phyloP scores from a whole-genome alignment of 1,140 invertebrate genomes.

The Ladona fulva region DNA sequence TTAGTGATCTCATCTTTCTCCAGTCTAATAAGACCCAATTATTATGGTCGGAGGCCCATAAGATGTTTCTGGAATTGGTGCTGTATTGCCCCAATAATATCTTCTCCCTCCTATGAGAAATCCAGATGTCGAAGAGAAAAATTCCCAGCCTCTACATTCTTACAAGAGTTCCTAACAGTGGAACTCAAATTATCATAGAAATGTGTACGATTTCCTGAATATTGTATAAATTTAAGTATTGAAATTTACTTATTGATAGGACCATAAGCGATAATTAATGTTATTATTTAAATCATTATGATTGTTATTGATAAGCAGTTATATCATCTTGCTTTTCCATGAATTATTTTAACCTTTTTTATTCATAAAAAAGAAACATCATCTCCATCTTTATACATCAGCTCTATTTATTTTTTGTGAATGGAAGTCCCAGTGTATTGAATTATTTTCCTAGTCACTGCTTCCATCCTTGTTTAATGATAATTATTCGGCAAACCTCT shows the following conservation, averaged over 20 bases:
- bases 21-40: not conserved
- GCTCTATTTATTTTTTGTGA: not conserved
- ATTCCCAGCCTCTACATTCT: not conserved
- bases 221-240: conserved; percentile 5
- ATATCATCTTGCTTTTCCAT: no score
- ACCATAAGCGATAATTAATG: conserved; percentile 4
- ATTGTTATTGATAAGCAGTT: not conserved
- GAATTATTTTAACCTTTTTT: no score
- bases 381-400: not conserved
- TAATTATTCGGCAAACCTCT: not conserved
- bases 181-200: conserved; percentile 8
- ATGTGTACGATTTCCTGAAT: not conserved
- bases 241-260: not conserved
- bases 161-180: not conserved
- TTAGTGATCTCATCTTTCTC: conserved; percentile 8
- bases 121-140: not conserved
- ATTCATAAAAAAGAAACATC: not conserved
- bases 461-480: not conserved
- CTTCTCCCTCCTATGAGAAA: not conserved
- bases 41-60: not conserved
- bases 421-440: not conserved
- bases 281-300: not conserved
- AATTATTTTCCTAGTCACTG: not conserved
- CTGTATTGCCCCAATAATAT: not conserved
- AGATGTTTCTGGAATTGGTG: not conserved